Conservation (phyloP, 2,888 invertebrate genomes). For the Thymelicus sylvestris region DNA sequence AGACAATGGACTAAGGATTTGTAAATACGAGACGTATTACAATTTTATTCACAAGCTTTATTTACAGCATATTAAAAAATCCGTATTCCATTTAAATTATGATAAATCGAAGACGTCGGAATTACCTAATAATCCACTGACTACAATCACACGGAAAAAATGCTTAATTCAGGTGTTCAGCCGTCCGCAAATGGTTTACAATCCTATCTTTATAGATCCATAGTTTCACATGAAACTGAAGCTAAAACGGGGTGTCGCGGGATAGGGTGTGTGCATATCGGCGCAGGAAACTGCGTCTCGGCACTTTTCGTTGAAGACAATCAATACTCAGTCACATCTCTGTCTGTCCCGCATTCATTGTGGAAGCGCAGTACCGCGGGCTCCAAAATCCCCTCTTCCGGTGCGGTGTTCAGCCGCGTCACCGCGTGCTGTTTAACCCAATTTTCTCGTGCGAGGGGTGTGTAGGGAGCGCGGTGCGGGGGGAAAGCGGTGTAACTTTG, state of each 20-base stretch:
- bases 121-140: too few relatives aligned
- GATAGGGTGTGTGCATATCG: constrained; percentile 45
- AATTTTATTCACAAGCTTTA: too few relatives aligned
- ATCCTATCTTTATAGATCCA: constrained; percentile 5
- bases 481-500: constrained; percentile 65
- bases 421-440: constrained; percentile 82
- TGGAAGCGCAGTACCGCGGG: constrained; percentile 76
- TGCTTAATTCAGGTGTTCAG: too few relatives aligned
- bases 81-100: too few relatives aligned
- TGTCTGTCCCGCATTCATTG: constrained; percentile 79
- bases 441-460: constrained; percentile 79
- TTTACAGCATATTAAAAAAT: too few relatives aligned
- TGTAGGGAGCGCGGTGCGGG: constrained; percentile 65
- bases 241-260: constrained; percentile 5
- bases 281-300: constrained; percentile 64
- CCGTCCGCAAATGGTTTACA: neutral
- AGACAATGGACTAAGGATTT: too few relatives aligned
- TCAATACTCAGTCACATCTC: constrained; percentile 82
- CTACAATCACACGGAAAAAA: too few relatives aligned
- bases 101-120: too few relatives aligned
- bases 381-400: constrained; percentile 80
- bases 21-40: too few relatives aligned
- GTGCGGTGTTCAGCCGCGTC: constrained; percentile 76
- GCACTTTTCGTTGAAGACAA: constrained; percentile 64
- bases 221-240: neutral